Percentiles rank a stretch among this genome's conserved stretches.
Evolutionary conservation across 2,113 vertebrate genomes (phyloP).

Genomic region (Plestiodon gilberti): DNA sequence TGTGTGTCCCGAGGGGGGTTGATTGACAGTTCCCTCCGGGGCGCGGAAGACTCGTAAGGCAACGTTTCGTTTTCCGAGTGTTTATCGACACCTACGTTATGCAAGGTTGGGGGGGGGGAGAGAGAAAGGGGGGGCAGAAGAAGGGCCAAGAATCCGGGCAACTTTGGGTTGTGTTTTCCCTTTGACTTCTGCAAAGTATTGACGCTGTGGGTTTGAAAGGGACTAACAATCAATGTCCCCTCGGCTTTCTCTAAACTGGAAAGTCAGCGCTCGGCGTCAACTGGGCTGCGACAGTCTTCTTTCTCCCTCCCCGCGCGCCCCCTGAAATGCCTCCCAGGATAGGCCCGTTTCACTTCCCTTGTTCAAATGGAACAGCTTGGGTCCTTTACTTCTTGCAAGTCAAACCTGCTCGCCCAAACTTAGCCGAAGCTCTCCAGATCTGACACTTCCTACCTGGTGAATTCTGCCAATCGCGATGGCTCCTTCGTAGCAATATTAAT

Average conservation of each 20-base stretch:
- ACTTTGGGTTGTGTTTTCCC: neutral
- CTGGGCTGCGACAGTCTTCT: neutral
- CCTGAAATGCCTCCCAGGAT: neutral
- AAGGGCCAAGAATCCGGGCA: neutral
- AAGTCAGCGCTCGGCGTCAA: neutral
- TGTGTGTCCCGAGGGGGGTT: neutral
- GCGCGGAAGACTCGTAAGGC: neutral
- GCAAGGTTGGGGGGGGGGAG: neutral
- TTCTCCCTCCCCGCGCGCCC: conserved; percentile 36
- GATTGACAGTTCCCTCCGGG: neutral
- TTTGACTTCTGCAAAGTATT: neutral
- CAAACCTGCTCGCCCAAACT: too few species aligned
- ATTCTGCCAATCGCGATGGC: too few species aligned
- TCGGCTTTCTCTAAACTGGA: neutral
- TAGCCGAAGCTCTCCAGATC: too few species aligned
- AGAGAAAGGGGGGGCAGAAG: neutral
- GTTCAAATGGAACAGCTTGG: too few species aligned
- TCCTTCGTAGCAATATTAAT: too few species aligned
- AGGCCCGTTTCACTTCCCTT: neutral
- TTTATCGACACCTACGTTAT: neutral
- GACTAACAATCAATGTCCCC: too few species aligned
- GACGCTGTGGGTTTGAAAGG: neutral
- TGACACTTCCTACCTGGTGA: too few species aligned
- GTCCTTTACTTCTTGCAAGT: too few species aligned
- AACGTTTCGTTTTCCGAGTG: neutral